Percentiles rank a stretch among this genome's conserved stretches.
These are phyloP conservation scores for Bactericera cockerelli DNA, from an alignment of 1,140 invertebrate genomes.

Conservation along the genomic window DNA sequence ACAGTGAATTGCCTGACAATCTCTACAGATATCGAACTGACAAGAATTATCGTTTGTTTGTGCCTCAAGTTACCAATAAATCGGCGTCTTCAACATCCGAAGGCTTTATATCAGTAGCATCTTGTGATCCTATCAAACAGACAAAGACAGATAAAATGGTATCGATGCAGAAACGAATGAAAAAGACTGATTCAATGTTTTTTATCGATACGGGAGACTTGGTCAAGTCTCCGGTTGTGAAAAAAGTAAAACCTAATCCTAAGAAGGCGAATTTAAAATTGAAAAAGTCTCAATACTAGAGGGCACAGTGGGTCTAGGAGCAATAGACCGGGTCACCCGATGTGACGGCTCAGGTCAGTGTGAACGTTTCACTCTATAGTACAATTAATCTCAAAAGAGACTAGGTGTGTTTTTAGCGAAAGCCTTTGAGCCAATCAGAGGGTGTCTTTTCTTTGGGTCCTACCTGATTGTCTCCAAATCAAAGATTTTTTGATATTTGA, in stretches of 20 bases:
- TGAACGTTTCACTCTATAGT: no score
- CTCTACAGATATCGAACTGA: background rate
- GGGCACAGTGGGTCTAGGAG: no score
- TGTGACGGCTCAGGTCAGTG: no score
- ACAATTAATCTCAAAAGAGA: no score
- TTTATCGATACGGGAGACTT: background rate
- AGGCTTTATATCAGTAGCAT: background rate
- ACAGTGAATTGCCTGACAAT: no score
- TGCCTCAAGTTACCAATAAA: background rate
- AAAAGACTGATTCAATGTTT: background rate
- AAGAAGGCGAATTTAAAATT: background rate
- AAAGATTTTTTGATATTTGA: no score
- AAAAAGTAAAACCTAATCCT: conserved; percentile 4
- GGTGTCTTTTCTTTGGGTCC: no score
- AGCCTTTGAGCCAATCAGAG: no score
- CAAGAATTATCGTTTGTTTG: background rate
- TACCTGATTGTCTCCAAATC: no score
- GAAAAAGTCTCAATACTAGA: no score
- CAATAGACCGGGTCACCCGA: no score
- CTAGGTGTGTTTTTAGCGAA: no score
- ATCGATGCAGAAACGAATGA: background rate
- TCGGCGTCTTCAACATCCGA: background rate
- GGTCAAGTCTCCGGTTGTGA: background rate
- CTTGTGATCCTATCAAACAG: background rate
- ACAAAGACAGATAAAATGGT: background rate